Conservation (phyloP, 2,888 invertebrate species). For the Nemotelus nigrinus region DNA sequence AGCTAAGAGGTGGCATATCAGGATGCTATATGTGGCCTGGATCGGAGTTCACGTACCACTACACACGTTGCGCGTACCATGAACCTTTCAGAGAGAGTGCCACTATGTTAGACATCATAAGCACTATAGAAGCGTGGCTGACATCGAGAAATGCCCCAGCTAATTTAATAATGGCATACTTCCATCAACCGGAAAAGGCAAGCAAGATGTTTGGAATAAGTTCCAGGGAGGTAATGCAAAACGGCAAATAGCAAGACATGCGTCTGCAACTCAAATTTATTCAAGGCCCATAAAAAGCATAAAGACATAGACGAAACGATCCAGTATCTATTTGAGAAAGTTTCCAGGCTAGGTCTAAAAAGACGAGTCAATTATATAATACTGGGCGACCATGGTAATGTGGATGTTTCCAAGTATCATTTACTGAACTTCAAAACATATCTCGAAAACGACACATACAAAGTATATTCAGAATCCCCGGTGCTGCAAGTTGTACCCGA, state of each 20-base stretch:
- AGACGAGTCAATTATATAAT: slow-evolving; percentile 72
- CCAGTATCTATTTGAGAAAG: slow-evolving; percentile 58
- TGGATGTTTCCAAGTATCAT: slow-evolving; percentile 62
- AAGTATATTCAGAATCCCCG: neutral
- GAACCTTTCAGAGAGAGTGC: neutral
- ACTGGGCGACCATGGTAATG: slow-evolving; percentile 79
- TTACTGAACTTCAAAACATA: slow-evolving; percentile 62
- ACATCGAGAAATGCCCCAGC: neutral
- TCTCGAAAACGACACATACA: slow-evolving; percentile 57
- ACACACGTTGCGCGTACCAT: neutral
- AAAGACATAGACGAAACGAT: slow-evolving; percentile 59
- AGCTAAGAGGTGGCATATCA: slow-evolving; percentile 13
- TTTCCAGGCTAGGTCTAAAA: slow-evolving; percentile 66
- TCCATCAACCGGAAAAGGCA: neutral
- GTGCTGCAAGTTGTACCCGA: slow-evolving; percentile 2
- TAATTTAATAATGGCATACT: slow-evolving; percentile 4
- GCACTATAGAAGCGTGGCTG: neutral
- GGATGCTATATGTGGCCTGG: slow-evolving; percentile 31
- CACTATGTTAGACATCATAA: neutral
- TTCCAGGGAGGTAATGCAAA: slow-evolving; percentile 52
- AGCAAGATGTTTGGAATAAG: neutral
- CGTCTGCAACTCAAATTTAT: neutral
- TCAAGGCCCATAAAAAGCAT: slow-evolving; percentile 59
- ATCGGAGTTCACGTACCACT: neutral
- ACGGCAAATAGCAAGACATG: neutral